Conservation (phyloP, 1,140 invertebrate species). For the Aphaenogaster ashmeadi region DNA sequence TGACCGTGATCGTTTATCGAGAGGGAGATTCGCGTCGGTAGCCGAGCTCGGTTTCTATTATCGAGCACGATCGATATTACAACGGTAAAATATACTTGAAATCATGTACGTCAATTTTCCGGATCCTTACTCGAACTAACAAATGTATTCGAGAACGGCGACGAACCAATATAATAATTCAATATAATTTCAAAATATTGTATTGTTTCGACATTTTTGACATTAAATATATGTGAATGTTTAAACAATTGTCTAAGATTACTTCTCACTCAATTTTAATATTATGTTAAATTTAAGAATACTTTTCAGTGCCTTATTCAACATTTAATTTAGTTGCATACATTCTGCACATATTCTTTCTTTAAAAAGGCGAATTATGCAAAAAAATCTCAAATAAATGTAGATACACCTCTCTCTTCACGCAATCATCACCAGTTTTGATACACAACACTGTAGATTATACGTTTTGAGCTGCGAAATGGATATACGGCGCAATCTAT, state of each 20-base stretch:
- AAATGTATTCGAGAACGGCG: background rate
- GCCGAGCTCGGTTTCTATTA: slow-evolving; percentile 47
- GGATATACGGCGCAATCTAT: slow-evolving; percentile 52
- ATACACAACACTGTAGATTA: slow-evolving; percentile 33
- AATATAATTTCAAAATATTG: background rate
- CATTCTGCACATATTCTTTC: background rate
- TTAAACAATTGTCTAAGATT: background rate
- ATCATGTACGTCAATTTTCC: slow-evolving; percentile 29
- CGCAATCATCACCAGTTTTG: background rate
- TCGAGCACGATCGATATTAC: slow-evolving; percentile 38
- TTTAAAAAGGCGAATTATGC: background rate
- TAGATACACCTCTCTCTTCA: background rate
- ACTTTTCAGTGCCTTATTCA: background rate
- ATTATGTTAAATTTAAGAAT: background rate
- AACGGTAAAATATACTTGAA: slow-evolving; percentile 22
- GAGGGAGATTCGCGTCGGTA: slow-evolving; percentile 38
- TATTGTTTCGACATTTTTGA: background rate
- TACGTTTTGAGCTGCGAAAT: slow-evolving; percentile 38
- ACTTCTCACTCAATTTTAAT: background rate
- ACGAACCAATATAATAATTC: background rate
- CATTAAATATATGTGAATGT: background rate
- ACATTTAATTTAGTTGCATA: background rate
- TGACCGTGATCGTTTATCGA: slow-evolving; percentile 39
- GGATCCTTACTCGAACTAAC: background rate
- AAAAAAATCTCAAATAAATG: background rate